A percentile compares a stretch with the other conserved stretches of the same genome.
Conservation (phyloP, 2,888 invertebrate species). For the Lasioglossum morio region DNA sequence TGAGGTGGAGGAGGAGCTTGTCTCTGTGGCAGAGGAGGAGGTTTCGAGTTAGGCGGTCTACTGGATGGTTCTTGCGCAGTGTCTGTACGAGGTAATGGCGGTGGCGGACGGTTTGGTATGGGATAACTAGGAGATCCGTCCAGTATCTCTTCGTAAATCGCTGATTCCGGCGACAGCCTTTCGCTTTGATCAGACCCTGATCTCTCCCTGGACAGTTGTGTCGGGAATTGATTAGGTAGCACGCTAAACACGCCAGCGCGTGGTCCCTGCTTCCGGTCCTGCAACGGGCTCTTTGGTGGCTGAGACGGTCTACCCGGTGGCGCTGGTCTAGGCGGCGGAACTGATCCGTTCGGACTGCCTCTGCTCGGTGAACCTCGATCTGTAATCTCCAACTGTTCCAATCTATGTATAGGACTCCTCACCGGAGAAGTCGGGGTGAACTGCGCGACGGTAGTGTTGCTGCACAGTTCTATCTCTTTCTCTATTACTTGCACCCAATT, state of each 20-base stretch:
- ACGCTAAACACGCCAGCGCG: constrained; percentile 82
- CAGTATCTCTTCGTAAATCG: constrained; percentile 83
- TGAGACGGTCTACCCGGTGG: constrained; percentile 83
- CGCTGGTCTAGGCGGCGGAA: constrained; percentile 86
- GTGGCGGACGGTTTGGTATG: constrained; percentile 81
- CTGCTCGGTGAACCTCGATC: constrained; percentile 87
- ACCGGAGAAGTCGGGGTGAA: constrained; percentile 83
- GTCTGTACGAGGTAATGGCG: constrained; percentile 80
- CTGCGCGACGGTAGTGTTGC: constrained; percentile 93
- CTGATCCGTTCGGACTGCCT: constrained; percentile 84
- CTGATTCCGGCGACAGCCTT: constrained; percentile 80
- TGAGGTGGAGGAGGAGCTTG: constrained; percentile 81
- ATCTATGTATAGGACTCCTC: constrained; percentile 82
- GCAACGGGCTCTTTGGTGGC: constrained; percentile 79
- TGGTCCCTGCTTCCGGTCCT: constrained; percentile 75
- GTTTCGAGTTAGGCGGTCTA: constrained; percentile 75
- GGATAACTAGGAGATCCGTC: constrained; percentile 80
- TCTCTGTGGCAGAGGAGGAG: constrained; percentile 81
- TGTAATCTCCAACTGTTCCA: constrained; percentile 85
- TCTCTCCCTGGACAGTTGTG: constrained; percentile 53
- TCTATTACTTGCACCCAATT: constrained; percentile 94
- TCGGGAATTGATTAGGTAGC: constrained; percentile 77
- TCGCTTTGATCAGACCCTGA: constrained; percentile 62
- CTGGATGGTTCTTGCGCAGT: constrained; percentile 69
- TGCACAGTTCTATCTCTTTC: constrained; percentile 93